Conservation (phyloP, 2,888 invertebrate genomes). For the Noctua fimbriata region DNA sequence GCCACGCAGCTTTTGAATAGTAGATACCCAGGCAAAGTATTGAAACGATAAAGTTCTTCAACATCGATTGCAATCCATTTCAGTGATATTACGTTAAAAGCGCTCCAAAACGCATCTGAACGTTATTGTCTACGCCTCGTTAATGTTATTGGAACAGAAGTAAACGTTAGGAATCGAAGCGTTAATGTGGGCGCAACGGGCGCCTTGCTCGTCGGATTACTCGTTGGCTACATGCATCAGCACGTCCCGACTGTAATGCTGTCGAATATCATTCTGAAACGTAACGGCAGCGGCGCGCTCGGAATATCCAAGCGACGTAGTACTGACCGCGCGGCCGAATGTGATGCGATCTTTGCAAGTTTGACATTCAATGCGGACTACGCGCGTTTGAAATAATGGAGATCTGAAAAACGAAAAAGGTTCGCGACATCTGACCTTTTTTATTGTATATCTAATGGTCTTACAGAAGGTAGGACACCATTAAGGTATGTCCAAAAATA, state of each 20-base stretch:
- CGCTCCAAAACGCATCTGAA: conserved; percentile 47
- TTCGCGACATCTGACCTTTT: conserved; percentile 42
- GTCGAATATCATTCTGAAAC: conserved; percentile 78
- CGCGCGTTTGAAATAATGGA: conserved; percentile 54
- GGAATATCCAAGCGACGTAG: conserved; percentile 70
- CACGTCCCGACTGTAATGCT: conserved; percentile 81
- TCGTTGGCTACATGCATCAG: conserved; percentile 78
- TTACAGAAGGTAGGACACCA: conserved; percentile 23
- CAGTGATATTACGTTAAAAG: conserved; percentile 50
- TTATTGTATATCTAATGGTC: conserved; percentile 49
- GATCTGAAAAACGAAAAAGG: conserved; percentile 53
- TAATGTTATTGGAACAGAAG: conserved; percentile 62
- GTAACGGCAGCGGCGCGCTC: conserved; percentile 72
- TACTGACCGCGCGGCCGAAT: conserved; percentile 57
- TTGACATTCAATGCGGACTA: conserved; percentile 48
- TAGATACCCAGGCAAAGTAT: neutral
- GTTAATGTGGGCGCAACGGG: conserved; percentile 57
- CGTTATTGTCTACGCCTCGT: conserved; percentile 52
- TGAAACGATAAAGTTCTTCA: conserved; percentile 34
- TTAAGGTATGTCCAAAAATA: conserved; percentile 12
- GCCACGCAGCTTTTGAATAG: neutral
- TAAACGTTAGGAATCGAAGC: conserved; percentile 57
- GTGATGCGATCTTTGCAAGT: conserved; percentile 58
- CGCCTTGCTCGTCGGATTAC: conserved; percentile 68
- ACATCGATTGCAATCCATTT: conserved; percentile 35